phyloP scores from a whole-genome alignment of 2,888 invertebrate genomes.

The Drosophila ochracea region DNA sequence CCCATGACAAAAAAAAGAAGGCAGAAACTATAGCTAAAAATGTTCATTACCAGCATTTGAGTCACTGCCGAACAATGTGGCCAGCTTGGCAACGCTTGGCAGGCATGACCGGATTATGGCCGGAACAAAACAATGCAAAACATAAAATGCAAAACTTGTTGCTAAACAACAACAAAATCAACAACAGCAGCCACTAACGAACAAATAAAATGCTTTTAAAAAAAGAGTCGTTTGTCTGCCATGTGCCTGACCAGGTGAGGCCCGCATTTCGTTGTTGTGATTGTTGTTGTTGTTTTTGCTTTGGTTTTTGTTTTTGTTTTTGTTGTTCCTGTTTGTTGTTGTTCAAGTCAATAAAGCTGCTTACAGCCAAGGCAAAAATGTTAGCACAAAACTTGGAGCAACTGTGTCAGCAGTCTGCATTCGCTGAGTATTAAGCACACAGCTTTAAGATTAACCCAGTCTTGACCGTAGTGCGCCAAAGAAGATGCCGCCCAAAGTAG shows the following conservation, averaged over 20 bases:
- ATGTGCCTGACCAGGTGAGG: constrained; percentile 51
- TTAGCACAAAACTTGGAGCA: constrained; percentile 45
- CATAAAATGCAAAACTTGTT: constrained; percentile 79
- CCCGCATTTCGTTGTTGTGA: constrained; percentile 30
- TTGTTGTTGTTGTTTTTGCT: constrained; percentile 22
- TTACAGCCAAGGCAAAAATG: constrained; percentile 53
- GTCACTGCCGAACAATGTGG: constrained; percentile 62
- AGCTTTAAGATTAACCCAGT: constrained; percentile 69
- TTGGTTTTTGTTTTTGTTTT: constrained; percentile 10
- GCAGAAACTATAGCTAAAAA: constrained; percentile 35
- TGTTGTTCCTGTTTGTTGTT: constrained; percentile 27
- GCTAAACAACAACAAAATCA: constrained; percentile 57
- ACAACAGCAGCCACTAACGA: constrained; percentile 41
- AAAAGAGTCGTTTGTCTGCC: constrained; percentile 64
- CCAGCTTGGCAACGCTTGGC: constrained; percentile 25
- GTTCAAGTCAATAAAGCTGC: constrained; percentile 48
- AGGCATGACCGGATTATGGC: constrained; percentile 52
- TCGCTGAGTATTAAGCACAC: constrained; percentile 64
- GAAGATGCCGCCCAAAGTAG: constrained; percentile 16
- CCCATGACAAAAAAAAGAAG: constrained; percentile 19
- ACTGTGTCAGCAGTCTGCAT: constrained; percentile 51
- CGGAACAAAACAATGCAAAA: constrained; percentile 54
- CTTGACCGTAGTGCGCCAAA: constrained; percentile 33
- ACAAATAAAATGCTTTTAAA: constrained; percentile 40
- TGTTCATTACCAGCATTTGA: constrained; percentile 60